A percentile compares a stretch with the other conserved stretches of the same genome.
Evolutionary conservation across 2,113 vertebrate species (phyloP).

Genomic region (Thamnaconus septentrionalis): DNA sequence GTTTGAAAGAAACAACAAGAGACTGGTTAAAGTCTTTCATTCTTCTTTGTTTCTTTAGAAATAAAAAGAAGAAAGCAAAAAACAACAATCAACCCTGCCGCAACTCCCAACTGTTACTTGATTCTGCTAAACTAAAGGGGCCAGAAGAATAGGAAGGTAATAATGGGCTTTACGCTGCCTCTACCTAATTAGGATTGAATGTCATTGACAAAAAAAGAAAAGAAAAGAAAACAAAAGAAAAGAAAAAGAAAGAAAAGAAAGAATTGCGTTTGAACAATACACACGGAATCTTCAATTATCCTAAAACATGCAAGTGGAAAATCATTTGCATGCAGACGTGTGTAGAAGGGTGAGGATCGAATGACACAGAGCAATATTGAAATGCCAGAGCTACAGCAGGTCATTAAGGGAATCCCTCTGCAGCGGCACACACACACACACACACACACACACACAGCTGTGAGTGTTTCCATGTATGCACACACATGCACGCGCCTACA

Average conservation of each 20-base stretch:
- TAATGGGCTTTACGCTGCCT: slow-evolving; percentile 13
- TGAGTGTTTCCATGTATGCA: too few species aligned
- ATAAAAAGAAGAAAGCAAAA: too few species aligned
- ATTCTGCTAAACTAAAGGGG: background rate
- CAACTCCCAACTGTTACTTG: background rate
- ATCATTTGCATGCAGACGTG: background rate
- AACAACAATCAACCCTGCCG: background rate
- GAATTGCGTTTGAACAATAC: slow-evolving; percentile 26
- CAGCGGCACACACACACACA: slow-evolving; percentile 5
- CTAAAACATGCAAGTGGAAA: slow-evolving; percentile 9
- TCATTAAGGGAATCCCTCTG: slow-evolving; percentile 29
- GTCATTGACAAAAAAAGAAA: too few species aligned
- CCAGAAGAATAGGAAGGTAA: slow-evolving; percentile 10
- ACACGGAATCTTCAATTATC: slow-evolving; percentile 29
- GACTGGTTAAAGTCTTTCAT: too few species aligned
- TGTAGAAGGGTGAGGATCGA: background rate
- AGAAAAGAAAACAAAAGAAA: too few species aligned
- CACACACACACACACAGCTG: slow-evolving; percentile 1
- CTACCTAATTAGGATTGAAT: slow-evolving; percentile 16
- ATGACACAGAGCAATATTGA: slow-evolving; percentile 54
- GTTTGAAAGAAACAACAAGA: too few species aligned
- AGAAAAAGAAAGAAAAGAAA: slow-evolving; percentile 22
- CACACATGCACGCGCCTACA: slow-evolving; percentile 25
- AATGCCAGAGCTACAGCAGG: slow-evolving; percentile 59
- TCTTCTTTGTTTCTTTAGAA: too few species aligned